phyloP scores from a whole-genome alignment of 2,113 vertebrate genomes.

The Hiodon tergisus region DNA sequence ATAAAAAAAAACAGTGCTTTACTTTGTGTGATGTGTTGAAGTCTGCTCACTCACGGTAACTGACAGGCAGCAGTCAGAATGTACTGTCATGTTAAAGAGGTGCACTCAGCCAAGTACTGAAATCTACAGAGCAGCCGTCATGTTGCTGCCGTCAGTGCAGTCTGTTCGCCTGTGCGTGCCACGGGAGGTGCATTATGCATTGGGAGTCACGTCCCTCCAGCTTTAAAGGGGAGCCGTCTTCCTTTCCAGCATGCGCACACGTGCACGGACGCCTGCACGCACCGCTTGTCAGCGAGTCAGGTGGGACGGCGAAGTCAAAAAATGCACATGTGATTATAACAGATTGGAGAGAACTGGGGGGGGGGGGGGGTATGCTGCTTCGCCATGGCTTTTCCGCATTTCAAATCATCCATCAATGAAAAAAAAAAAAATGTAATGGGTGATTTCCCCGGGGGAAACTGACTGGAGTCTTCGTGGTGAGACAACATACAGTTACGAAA shows the following conservation, averaged over 20 bases:
- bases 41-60: slow-evolving; percentile 11
- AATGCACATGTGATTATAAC: too few species aligned
- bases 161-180: background rate
- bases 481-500: too few species aligned
- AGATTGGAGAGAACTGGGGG: too few species aligned
- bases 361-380: too few species aligned
- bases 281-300: too few species aligned
- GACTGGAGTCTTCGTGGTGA: too few species aligned
- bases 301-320: too few species aligned
- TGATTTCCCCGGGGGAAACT: too few species aligned
- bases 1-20: background rate
- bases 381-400: too few species aligned
- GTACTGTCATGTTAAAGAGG: slow-evolving; percentile 17
- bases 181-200: slow-evolving; percentile 5
- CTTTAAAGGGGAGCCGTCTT: background rate
- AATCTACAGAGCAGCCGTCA: slow-evolving; percentile 27
- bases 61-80: slow-evolving; percentile 48
- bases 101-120: slow-evolving; percentile 24
- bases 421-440: too few species aligned
- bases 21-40: slow-evolving; percentile 11
- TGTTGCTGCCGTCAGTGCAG: slow-evolving; percentile 23
- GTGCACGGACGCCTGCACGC: too few species aligned
- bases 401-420: too few species aligned
- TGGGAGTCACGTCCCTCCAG: background rate
- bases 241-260: background rate